Evolutionary conservation across 37 sponge, comb jelly and placozoan species (phyloP).

Genomic region (Theonella swinhoei): DNA sequence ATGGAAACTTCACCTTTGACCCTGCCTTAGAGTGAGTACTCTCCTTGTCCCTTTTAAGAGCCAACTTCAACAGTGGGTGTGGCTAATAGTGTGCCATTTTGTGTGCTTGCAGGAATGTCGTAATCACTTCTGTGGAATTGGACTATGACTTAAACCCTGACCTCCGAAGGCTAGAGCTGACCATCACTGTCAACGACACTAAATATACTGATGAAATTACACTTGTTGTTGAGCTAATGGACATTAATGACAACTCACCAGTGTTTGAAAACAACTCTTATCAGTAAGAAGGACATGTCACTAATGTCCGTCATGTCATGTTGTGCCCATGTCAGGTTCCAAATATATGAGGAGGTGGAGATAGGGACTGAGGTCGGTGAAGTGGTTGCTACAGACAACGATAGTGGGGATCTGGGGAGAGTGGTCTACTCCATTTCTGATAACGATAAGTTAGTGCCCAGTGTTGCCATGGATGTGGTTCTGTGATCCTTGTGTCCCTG

Average conservation of each 20-base stretch:
- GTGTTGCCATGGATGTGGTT: background rate
- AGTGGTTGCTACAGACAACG: constrained; percentile 49
- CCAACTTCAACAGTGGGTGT: too few species aligned
- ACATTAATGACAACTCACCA: constrained; percentile 66
- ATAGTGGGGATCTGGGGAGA: constrained; percentile 30
- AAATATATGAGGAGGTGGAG: constrained; percentile 1
- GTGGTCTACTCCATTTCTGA: constrained; percentile 22
- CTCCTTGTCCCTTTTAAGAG: too few species aligned
- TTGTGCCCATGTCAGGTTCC: constrained; percentile 18
- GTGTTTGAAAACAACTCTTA: constrained; percentile 35
- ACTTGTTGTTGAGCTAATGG: constrained; percentile 25
- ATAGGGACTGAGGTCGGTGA: background rate
- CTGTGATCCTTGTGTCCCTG: background rate
- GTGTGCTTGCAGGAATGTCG: background rate
- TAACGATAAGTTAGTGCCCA: background rate
- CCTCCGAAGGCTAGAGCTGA: constrained; percentile 12
- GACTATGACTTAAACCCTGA: constrained; percentile 24
- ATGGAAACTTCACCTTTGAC: constrained; percentile 17
- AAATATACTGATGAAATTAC: background rate
- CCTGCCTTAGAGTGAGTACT: background rate
- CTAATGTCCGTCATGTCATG: background rate
- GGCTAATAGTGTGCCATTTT: too few species aligned
- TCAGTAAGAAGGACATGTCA: constrained; percentile 3
- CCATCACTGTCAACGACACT: constrained; percentile 27
- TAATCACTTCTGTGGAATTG: constrained; percentile 9